Conservation (phyloP, 2,797 vertebrate species). For the Allobates femoralis region DNA sequence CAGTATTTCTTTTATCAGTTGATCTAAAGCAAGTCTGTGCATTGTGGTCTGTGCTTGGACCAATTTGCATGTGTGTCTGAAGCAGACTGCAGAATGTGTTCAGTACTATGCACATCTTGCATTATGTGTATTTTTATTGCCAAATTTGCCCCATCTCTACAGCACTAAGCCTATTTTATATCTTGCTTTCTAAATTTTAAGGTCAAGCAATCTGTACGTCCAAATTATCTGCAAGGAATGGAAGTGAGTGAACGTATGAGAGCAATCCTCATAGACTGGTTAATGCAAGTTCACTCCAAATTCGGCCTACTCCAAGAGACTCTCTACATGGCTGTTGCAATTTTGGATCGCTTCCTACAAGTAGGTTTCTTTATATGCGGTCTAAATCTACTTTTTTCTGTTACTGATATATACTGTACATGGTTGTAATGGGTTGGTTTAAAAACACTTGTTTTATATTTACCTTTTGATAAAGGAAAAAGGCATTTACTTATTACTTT, state of each 20-base stretch:
- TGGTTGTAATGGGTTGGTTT: background rate
- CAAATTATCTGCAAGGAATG: conserved; percentile 83
- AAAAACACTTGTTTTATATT: background rate
- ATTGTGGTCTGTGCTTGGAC: too few species aligned
- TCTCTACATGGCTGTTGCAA: conserved; percentile 87
- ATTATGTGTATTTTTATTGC: too few species aligned
- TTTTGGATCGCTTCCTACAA: conserved; percentile 92
- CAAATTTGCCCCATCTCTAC: background rate
- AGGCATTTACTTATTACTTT: background rate
- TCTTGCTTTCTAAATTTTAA: conserved; percentile 66
- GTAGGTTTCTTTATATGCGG: conserved; percentile 62
- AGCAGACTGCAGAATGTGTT: too few species aligned
- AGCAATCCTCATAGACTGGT: conserved; percentile 91
- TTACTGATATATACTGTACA: background rate
- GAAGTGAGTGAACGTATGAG: conserved; percentile 87
- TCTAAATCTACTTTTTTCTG: background rate
- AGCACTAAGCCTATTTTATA: background rate
- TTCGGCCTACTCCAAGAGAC: conserved; percentile 94
- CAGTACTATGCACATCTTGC: too few species aligned
- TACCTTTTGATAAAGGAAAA: background rate
- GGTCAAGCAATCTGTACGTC: conserved; percentile 81
- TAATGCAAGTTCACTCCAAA: conserved; percentile 90
- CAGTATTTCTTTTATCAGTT: too few species aligned
- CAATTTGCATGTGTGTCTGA: too few species aligned
- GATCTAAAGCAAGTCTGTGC: too few species aligned